Percentiles rank a stretch among this genome's conserved stretches.
These are phyloP conservation scores for Urocynchramus pylzowi DNA, from an alignment of 2,113 vertebrate species.

Conservation along the genomic window DNA sequence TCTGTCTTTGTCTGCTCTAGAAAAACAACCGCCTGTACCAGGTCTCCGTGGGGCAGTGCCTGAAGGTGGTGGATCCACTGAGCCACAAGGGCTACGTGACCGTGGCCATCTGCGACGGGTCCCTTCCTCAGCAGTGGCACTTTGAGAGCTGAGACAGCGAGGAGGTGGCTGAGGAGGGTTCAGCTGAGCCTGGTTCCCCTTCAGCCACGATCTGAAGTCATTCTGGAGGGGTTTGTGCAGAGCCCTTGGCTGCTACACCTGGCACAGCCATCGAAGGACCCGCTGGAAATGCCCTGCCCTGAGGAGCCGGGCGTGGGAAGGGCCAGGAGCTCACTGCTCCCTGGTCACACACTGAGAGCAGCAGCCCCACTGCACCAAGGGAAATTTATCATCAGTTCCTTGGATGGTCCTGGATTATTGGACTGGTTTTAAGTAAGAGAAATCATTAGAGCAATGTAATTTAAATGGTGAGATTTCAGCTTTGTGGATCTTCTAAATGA, in stretches of 20 bases:
- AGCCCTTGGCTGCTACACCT: not conserved
- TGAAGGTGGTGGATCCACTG: conserved; percentile 74
- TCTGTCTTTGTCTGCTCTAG: conserved; percentile 57
- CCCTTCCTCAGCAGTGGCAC: conserved; percentile 86
- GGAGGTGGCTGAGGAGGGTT: not conserved
- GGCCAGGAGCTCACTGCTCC: not conserved
- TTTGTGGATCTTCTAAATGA: not conserved
- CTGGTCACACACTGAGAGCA: not conserved
- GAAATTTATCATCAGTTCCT: not conserved
- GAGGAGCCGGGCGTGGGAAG: not conserved
- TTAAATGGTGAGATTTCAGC: conserved; percentile 22
- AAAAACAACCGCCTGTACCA: conserved; percentile 90
- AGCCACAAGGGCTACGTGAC: conserved; percentile 83
- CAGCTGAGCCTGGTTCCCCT: not conserved
- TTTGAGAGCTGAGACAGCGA: conserved; percentile 73
- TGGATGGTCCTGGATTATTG: not conserved
- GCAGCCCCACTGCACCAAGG: not conserved
- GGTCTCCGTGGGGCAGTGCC: conserved; percentile 93
- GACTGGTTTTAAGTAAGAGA: conserved; percentile 22
- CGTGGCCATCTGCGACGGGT: conserved; percentile 91
- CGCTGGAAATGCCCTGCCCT: not conserved
- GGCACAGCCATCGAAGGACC: not conserved
- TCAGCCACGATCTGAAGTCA: not conserved
- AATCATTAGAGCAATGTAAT: not conserved
- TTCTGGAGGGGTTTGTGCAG: not conserved